Conservation (phyloP, 2,797 vertebrate species). For the Notolepis coatsorum region DNA sequence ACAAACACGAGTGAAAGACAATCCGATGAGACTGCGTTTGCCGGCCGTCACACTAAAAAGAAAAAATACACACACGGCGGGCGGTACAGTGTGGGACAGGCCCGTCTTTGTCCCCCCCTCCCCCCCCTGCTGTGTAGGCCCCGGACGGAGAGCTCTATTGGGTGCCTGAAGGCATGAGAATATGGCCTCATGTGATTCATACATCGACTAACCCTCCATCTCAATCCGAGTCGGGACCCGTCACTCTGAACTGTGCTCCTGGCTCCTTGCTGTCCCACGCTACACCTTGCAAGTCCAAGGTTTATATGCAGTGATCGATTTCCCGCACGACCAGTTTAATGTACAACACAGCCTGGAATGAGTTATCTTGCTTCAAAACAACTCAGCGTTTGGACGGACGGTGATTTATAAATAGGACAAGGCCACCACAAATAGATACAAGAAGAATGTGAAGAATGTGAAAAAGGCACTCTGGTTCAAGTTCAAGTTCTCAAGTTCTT, state of each 20-base stretch:
- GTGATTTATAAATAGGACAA: background rate
- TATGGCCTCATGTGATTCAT: slow-evolving; percentile 50
- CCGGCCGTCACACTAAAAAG: slow-evolving; percentile 10
- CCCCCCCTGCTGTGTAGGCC: slow-evolving; percentile 17
- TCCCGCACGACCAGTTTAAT: too few relatives aligned
- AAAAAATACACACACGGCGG: background rate
- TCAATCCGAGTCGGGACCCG: too few relatives aligned
- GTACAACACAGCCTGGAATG: too few relatives aligned
- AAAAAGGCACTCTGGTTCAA: too few relatives aligned
- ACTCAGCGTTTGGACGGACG: background rate
- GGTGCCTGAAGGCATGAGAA: slow-evolving; percentile 49
- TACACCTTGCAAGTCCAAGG: too few relatives aligned
- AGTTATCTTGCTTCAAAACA: background rate
- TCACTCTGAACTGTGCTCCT: too few relatives aligned
- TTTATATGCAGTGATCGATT: too few relatives aligned
- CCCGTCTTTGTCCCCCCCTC: background rate
- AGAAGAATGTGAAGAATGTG: too few relatives aligned
- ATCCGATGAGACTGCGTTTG: slow-evolving; percentile 20
- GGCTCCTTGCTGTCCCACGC: too few relatives aligned
- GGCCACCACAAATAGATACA: too few relatives aligned
- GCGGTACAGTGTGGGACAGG: slow-evolving; percentile 42
- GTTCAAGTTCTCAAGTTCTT: too few relatives aligned
- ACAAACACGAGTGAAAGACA: slow-evolving; percentile 51
- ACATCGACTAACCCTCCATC: slow-evolving; percentile 53
- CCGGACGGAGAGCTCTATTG: slow-evolving; percentile 19